phyloP scores from a whole-genome alignment of 2,113 vertebrate genomes.

The Salvator merianae region DNA sequence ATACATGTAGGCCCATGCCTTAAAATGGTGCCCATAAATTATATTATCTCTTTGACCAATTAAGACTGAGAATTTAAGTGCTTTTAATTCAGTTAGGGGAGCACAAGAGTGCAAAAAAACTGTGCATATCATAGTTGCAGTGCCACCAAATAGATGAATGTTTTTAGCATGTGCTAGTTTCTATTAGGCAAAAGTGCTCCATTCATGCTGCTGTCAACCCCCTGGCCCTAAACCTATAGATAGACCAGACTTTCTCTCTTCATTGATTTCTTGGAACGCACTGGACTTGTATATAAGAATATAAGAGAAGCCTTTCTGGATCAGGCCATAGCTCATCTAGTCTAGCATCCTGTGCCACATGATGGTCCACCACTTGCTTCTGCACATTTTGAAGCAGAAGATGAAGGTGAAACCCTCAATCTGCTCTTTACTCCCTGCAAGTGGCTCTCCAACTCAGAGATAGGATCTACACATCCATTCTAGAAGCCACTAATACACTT shows the following conservation, averaged over 20 bases:
- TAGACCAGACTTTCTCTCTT: not conserved
- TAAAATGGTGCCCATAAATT: conserved; percentile 60
- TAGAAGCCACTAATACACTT: too few relatives aligned
- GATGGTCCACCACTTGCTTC: too few relatives aligned
- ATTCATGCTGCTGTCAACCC: not conserved
- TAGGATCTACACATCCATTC: too few relatives aligned
- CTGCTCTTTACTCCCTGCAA: too few relatives aligned
- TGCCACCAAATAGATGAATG: not conserved
- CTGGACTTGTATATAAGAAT: not conserved
- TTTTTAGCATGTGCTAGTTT: not conserved
- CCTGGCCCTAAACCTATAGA: not conserved
- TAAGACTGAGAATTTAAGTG: conserved; percentile 53
- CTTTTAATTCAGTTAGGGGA: conserved; percentile 46
- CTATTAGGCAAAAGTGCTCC: not conserved
- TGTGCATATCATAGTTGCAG: not conserved
- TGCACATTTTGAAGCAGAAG: too few relatives aligned
- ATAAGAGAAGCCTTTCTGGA: too few relatives aligned
- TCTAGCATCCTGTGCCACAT: too few relatives aligned
- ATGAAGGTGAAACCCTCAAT: too few relatives aligned
- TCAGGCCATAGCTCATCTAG: too few relatives aligned
- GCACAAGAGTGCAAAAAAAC: not conserved
- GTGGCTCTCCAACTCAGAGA: too few relatives aligned
- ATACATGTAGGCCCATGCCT: conserved; percentile 65
- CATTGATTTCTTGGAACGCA: not conserved
- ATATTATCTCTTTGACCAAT: conserved; percentile 57